Conservation (phyloP, 1,140 invertebrate species). For the Heliconius hewitsoni region DNA sequence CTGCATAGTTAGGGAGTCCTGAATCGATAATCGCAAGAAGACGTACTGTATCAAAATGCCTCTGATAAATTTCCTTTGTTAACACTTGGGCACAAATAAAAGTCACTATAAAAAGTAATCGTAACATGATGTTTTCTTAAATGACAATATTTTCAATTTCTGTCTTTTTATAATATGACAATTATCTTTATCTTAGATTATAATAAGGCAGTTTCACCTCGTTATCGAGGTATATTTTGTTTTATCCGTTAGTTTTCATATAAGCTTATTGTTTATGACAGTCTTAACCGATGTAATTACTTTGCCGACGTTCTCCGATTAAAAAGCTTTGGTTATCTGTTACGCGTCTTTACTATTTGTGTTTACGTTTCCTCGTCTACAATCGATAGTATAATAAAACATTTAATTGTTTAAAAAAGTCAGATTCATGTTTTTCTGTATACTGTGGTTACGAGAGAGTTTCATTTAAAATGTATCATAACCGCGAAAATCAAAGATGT, state of each 20-base stretch:
- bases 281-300: background rate
- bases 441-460: too few relatives aligned
- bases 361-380: too few relatives aligned
- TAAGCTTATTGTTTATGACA: constrained; percentile 1
- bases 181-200: constrained; percentile 22
- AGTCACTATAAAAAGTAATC: constrained; percentile 17
- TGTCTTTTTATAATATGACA: constrained; percentile 22
- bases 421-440: too few relatives aligned
- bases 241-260: background rate
- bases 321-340: background rate
- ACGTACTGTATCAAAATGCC: background rate
- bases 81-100: constrained; percentile 25
- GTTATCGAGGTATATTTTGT: background rate
- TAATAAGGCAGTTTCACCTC: background rate
- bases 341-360: background rate
- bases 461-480: too few relatives aligned
- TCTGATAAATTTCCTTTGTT: background rate
- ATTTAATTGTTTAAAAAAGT: too few relatives aligned
- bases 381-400: too few relatives aligned
- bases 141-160: constrained; percentile 5
- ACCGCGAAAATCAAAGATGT: too few relatives aligned
- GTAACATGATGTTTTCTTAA: constrained; percentile 21
- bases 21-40: too few relatives aligned
- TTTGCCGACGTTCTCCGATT: background rate
- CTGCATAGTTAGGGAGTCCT: too few relatives aligned